These are phyloP conservation scores for Equus quagga DNA, from an alignment of 2,113 vertebrate species.

Conservation along the genomic window DNA sequence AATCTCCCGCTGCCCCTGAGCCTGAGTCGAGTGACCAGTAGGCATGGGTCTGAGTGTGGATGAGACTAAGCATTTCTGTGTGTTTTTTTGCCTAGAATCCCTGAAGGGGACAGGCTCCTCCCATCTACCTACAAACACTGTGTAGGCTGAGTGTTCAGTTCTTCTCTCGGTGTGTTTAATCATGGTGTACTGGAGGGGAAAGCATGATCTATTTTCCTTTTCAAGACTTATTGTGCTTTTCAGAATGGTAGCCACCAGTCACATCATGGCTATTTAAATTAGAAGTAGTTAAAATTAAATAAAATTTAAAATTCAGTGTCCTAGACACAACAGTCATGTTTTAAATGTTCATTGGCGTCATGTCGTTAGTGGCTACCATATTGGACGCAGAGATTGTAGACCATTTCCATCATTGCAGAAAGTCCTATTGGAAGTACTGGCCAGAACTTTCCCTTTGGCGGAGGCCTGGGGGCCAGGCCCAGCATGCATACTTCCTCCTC, in stretches of 20 bases:
- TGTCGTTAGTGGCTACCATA: neutral
- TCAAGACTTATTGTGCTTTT: neutral
- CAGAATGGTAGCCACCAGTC: neutral
- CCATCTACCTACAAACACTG: neutral
- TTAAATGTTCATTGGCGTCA: neutral
- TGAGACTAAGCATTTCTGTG: neutral
- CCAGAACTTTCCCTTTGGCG: neutral
- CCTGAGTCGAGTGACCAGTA: neutral
- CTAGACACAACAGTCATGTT: neutral
- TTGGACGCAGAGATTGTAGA: neutral
- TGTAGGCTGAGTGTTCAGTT: neutral
- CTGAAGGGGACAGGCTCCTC: neutral
- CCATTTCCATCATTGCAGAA: neutral
- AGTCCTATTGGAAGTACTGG: neutral
- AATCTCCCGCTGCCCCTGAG: neutral
- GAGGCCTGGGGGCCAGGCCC: neutral
- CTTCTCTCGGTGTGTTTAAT: neutral
- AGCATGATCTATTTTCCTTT: neutral
- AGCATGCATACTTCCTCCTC: neutral
- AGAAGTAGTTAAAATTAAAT: slow-evolving; percentile 28
- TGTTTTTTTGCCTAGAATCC: neutral
- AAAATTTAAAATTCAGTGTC: neutral
- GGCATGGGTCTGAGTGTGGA: neutral
- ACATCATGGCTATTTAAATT: neutral
- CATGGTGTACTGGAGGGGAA: neutral